Base-by-base conservation (phyloP, 1,140 invertebrate species). In the Zaprionus africanus region DNA sequence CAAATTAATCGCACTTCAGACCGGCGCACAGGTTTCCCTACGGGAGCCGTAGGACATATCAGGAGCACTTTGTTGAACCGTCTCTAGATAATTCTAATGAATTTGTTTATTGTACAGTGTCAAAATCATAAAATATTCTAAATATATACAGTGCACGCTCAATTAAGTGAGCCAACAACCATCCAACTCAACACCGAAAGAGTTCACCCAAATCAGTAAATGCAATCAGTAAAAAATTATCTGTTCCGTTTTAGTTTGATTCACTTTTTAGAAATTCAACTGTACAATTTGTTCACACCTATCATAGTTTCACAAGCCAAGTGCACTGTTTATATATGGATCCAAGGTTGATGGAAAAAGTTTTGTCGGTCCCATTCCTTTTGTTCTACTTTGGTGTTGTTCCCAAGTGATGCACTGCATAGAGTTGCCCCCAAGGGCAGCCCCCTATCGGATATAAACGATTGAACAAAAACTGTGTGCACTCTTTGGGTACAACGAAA, bases 321-420 rank as follows among this genome's bases (percentile, higher is more conserved):
- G 46, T 24, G 46, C 46, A 51, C 46, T 51, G 46, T 51, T 12
- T 51, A 19, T 24, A 51, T 24, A 51, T 51, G 11, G 46, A 51
- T 51, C 7, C 12, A 17, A 51, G 46, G 46, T 24, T 65, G 69
- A 72, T 72, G 69, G 69, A 72, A 65, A 65, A 72, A 72, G 53
- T 65, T 64, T 46, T 49, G 26, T 43, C 22, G 59, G 38, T 43
- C 24, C 26, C 57, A 54, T 26, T 51, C 38, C 46, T 57, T 43
- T 64, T 31, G 36, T 4, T 46, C 22, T 49, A 63, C 28, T 71
- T 57, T 41, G 36, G 56, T 53, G 63, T 73, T 65, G 15, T 53
- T 41, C 56, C 70, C 63, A 66, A 66, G 34, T 34, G 34, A 59
- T 66, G 56, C 63, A 73, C 70, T 41, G 19, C 41, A 43, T 43